phyloP scores from a whole-genome alignment of 2,888 invertebrate species.

The Lycocerus yunnanus region DNA sequence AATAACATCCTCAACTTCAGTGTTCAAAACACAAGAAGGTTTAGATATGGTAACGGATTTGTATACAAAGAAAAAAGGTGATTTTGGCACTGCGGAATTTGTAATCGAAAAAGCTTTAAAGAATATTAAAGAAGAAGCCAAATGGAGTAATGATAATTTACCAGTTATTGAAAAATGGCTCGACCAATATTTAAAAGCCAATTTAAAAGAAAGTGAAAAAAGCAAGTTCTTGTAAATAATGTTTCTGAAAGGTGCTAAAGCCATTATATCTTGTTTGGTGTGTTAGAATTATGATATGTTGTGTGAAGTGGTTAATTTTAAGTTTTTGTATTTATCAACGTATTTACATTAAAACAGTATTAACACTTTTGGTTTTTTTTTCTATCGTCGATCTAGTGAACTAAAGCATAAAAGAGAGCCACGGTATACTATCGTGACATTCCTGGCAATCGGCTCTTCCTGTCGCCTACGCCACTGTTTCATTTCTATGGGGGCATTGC shows the following conservation, averaged over 20 bases:
- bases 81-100: slow-evolving; percentile 75
- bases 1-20: slow-evolving; percentile 73
- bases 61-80: slow-evolving; percentile 65
- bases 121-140: slow-evolving; percentile 74
- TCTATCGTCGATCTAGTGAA: too few species aligned
- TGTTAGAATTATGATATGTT: not conserved
- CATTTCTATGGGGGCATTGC: too few species aligned
- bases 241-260: not conserved
- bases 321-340: not conserved
- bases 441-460: too few species aligned
- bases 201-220: slow-evolving; percentile 28
- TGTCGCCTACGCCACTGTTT: too few species aligned
- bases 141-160: slow-evolving; percentile 77
- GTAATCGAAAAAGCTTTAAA: slow-evolving; percentile 74
- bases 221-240: slow-evolving; percentile 22
- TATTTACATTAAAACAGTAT: not conserved
- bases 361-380: not conserved
- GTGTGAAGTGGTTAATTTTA: not conserved
- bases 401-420: too few species aligned
- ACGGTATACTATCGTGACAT: too few species aligned
- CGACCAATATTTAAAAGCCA: slow-evolving; percentile 58
- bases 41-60: slow-evolving; percentile 70
- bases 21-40: slow-evolving; percentile 76
- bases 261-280: not conserved
- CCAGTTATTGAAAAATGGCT: slow-evolving; percentile 78